A percentile compares a stretch with the other conserved stretches of the same genome.
phyloP scores from a whole-genome alignment of 2,888 invertebrate species.

The Neuroscelio doddi region DNA sequence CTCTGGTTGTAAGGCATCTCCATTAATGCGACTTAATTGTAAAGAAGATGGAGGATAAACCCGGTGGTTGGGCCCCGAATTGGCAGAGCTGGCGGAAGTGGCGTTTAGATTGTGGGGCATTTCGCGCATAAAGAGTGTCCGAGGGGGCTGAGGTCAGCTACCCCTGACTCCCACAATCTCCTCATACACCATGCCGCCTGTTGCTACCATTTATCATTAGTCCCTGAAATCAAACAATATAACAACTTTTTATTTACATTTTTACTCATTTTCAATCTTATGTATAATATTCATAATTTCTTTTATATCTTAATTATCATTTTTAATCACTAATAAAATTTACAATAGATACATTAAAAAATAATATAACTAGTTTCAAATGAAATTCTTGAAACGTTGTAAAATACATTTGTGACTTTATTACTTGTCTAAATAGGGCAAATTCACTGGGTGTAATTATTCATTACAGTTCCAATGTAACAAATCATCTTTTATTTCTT shows the following conservation, averaged over 20 bases:
- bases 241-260: neutral
- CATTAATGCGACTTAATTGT: slow-evolving; percentile 57
- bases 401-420: neutral
- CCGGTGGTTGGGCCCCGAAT: slow-evolving; percentile 66
- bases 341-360: no score
- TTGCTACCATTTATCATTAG: slow-evolving; percentile 68
- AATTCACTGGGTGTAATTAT: neutral
- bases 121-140: slow-evolving; percentile 67
- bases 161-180: slow-evolving; percentile 71
- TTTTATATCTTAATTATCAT: no score
- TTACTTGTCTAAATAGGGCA: neutral
- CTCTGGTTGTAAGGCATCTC: slow-evolving; percentile 71
- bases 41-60: slow-evolving; percentile 60
- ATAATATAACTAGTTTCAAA: no score
- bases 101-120: slow-evolving; percentile 69
- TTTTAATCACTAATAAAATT: no score
- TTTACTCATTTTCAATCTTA: no score
- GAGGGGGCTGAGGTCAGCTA: slow-evolving; percentile 73
- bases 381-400: no score
- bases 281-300: no score
- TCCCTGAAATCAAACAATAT: slow-evolving; percentile 46
- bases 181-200: slow-evolving; percentile 72
- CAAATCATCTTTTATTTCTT: slow-evolving; percentile 13
- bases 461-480: neutral
- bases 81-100: slow-evolving; percentile 67